Base-by-base conservation (phyloP, 2,888 invertebrate genomes). In the Hecatera dysodea region DNA sequence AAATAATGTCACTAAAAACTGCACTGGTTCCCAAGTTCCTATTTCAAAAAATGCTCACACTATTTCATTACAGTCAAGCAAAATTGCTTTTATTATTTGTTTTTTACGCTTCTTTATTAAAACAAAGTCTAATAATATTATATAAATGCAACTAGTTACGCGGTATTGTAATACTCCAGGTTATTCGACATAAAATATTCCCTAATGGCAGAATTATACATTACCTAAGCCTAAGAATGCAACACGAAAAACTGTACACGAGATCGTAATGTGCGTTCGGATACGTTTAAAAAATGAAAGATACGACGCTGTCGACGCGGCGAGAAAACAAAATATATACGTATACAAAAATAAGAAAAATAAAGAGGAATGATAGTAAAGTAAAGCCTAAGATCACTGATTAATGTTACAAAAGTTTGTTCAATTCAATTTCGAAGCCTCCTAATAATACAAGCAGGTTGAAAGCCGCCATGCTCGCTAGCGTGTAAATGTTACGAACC, bases 261-360 rank as follows among this genome's bases (percentile, higher is more conserved):
- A 91, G 90, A 91, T 90, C 87, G 78, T 83, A 84, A 78, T 93
- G 93, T 93, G 93, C 93, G 92, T 91, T 89, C 84, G 85, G 83
- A 88, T 87, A 86, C 69, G 79, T 83, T 79, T 72, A 79, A 69
- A 78, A 80, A 78, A 85, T 82, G 75, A 75, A 75, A 65, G 39
- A 56, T 9, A 60, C 66, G 75, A 64, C 63, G 64, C 56, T 74
- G 67, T 68, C 72, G 66, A 78, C 66, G 71, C 79, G 63, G 67
- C 67, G 59, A 81, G 74, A 78, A 79, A 75, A 62, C 15, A 80
- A 77, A n/a, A n/a, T n/a, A 81, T 59, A 77, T 15, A 78, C 36
- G 46, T 64, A 48, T 63, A 81, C 57, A 82, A 72, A 63, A 70
- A 70, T 61, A 72, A 75, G 53, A 71, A 62, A 73, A 79, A 77